These are phyloP conservation scores for Potamarius usumacintae DNA, from an alignment of 2,113 vertebrate species.

Conservation along the genomic window DNA sequence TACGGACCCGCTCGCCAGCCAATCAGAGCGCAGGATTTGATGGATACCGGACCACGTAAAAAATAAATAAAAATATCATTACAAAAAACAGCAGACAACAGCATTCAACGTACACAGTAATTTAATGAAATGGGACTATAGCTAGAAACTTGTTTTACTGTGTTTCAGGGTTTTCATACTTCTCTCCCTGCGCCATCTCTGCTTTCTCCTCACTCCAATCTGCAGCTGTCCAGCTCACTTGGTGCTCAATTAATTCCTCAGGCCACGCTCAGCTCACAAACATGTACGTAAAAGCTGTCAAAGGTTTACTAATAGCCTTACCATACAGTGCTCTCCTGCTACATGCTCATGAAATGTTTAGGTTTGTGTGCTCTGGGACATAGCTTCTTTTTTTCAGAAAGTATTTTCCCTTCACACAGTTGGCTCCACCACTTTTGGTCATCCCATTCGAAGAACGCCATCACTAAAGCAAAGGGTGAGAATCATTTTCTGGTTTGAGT, in stretches of 20 bases:
- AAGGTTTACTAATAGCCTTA: background rate
- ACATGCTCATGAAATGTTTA: background rate
- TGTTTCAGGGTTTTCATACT: constrained; percentile 80
- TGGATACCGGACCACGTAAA: too few species aligned
- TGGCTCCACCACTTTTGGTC: constrained; percentile 78
- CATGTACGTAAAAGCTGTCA: constrained; percentile 68
- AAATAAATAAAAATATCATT: background rate
- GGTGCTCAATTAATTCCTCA: constrained; percentile 69
- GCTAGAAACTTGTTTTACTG: constrained; percentile 62
- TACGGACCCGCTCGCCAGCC: too few species aligned
- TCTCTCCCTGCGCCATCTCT: constrained; percentile 77
- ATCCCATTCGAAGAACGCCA: constrained; percentile 71
- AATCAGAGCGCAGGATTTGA: too few species aligned
- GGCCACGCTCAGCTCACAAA: constrained; percentile 67
- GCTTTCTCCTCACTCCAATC: constrained; percentile 78
- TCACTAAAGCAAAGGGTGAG: constrained; percentile 80
- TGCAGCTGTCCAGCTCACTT: constrained; percentile 69
- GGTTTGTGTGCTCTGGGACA: background rate
- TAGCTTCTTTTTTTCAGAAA: background rate
- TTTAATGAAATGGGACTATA: background rate
- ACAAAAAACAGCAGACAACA: background rate
- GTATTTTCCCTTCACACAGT: constrained; percentile 67
- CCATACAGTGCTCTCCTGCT: background rate
- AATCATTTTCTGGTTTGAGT: background rate
- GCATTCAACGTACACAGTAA: background rate